Percentiles rank a stretch among this genome's conserved stretches.
Evolutionary conservation across 2,888 invertebrate species (phyloP).

Genomic region (Plemyria rubiginata): DNA sequence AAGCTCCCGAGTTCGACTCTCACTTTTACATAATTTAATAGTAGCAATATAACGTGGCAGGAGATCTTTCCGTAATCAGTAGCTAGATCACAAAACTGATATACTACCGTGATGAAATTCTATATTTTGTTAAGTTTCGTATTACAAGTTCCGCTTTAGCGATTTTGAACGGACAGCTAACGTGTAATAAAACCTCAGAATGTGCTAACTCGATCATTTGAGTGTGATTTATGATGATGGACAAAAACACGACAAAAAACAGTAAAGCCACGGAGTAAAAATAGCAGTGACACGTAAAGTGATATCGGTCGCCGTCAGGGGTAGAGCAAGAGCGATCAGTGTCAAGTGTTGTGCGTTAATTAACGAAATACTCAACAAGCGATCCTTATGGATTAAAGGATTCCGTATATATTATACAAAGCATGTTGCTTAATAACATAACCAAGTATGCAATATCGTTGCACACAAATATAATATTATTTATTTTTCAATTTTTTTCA

Average conservation of each 20-base stretch:
- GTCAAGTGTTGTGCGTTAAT: no score
- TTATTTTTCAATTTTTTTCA: no score
- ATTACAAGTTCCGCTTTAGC: constrained; percentile 22
- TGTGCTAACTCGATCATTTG: constrained; percentile 7
- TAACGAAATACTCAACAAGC: no score
- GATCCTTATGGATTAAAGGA: no score
- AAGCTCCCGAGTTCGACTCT: not conserved
- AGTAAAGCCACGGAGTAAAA: constrained; percentile 14
- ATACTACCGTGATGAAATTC: constrained; percentile 10
- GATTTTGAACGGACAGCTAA: constrained; percentile 11
- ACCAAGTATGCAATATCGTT: no score
- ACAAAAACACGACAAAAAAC: constrained; percentile 18
- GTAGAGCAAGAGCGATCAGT: not conserved
- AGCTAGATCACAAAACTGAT: constrained; percentile 8
- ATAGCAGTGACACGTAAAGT: constrained; percentile 20
- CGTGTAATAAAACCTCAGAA: constrained; percentile 9
- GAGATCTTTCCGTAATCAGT: not conserved
- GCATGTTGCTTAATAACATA: no score
- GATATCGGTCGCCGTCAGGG: not conserved
- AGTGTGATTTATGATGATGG: constrained; percentile 19
- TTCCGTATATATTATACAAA: no score
- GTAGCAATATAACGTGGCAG: not conserved
- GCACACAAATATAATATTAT: no score
- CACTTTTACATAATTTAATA: not conserved
- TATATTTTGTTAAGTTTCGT: constrained; percentile 15